Base-by-base conservation (phyloP, 1,140 invertebrate genomes). In the Philopotamus ludificatus region DNA sequence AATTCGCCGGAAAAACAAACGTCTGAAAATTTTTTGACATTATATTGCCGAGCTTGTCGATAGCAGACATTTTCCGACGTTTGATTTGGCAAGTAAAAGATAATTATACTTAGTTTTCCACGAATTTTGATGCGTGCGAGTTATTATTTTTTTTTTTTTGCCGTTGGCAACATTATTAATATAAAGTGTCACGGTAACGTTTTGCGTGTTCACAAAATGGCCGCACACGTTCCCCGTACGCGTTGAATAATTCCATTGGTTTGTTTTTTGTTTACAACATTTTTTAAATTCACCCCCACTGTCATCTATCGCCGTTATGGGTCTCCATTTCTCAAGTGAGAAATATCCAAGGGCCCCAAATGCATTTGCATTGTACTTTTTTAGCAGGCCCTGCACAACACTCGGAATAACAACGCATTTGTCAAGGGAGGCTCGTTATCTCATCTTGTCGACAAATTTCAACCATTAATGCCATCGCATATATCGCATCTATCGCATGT, bases 301-400 rank as follows among this genome's bases (percentile, higher is more conserved):
- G 7, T 18, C 57, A 66, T 60, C 47, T 53, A 54, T 66, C 23
- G 34, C 55, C 21, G 42, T 66, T 66, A 61, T 60, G 44, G 51
- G 41, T 20, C 21, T 10, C 34, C 57, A 66, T 66, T 66, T 66
- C 49, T 66, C 64, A 66, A 18, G 26, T 4, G 8, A 21, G 26
- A 59, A 20, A 47, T 16, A 65, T 15, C 7, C 28, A 21, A 44
- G 34, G 15, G 12, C 28, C 28, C 28, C 12, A 4, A 12, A 34
- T 34, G 12, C 28, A 34, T 34, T 34, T 34, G 28, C 28, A 7
- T 7, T 34, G 28, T 12, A 34, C 12, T 34, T 34, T 34, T 34
- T 34, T n/a, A n/a, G n/a, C 28, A 34, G 4, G 12, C 28, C 12
- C 12, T 34, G 28, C 28, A 34, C 28, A 34, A 34, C 28, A 34